Percentiles rank a stretch among this genome's conserved stretches.
Conservation (phyloP, 2,797 vertebrate genomes). For the Lerista edwardsae region DNA sequence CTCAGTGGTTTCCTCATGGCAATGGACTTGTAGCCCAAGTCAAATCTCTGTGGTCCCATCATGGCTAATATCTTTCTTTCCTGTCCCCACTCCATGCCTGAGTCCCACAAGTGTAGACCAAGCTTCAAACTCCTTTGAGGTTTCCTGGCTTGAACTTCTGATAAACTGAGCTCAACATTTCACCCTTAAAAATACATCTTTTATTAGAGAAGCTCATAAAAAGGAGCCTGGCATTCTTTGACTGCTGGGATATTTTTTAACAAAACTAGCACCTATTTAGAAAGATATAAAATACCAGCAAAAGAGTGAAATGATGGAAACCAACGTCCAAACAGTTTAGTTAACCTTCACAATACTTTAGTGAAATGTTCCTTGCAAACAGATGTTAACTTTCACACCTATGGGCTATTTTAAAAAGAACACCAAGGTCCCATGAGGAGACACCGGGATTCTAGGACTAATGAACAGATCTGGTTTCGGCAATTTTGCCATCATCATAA, state of each 20-base stretch:
- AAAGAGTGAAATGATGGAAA: not conserved
- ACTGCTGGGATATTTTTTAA: not conserved
- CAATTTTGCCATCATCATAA: not conserved
- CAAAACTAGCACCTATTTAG: not conserved
- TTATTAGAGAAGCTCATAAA: not conserved
- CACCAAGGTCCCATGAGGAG: fast-evolving
- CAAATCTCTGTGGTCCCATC: too few species aligned
- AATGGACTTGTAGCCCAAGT: too few species aligned
- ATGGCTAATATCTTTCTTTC: too few species aligned
- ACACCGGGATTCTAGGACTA: not conserved
- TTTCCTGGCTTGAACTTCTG: not conserved
- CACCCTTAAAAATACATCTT: not conserved
- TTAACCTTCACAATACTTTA: not conserved
- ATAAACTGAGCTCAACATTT: not conserved
- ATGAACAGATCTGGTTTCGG: not conserved
- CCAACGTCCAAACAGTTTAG: not conserved
- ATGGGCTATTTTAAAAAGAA: constrained; percentile 1
- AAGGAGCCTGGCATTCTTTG: constrained; percentile 1
- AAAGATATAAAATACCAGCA: not conserved
- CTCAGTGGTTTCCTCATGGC: too few species aligned
- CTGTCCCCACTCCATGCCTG: too few species aligned
- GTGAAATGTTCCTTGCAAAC: not conserved
- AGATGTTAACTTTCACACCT: constrained; percentile 2
- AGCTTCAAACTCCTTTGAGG: not conserved
- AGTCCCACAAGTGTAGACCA: not conserved